These are phyloP conservation scores for Halictus quadricinctus DNA, from an alignment of 2,888 invertebrate genomes.

Conservation along the genomic window DNA sequence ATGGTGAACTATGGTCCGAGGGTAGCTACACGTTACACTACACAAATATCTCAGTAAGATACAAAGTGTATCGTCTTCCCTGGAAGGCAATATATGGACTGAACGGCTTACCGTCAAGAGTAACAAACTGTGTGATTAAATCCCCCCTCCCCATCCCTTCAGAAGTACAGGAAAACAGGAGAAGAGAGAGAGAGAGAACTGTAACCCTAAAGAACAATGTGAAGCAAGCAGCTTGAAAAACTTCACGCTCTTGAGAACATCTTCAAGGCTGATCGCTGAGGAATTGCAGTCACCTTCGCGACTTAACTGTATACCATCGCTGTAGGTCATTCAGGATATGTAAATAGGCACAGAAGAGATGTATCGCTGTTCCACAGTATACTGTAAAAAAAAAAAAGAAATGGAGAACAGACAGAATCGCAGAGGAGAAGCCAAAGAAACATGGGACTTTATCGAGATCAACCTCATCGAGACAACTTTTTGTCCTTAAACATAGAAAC, in stretches of 20 bases:
- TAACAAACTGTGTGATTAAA: slow-evolving; percentile 59
- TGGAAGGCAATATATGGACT: slow-evolving; percentile 58
- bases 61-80: slow-evolving; percentile 49
- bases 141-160: slow-evolving; percentile 43
- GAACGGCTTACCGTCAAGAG: slow-evolving; percentile 59
- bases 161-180: slow-evolving; percentile 23
- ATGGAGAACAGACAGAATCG: slow-evolving; percentile 11
- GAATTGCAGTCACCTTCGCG: slow-evolving; percentile 53
- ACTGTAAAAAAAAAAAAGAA: slow-evolving; percentile 22
- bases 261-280: slow-evolving; percentile 57
- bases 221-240: slow-evolving; percentile 40
- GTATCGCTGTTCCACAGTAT: slow-evolving; percentile 31
- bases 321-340: slow-evolving; percentile 56
- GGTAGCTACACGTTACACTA: slow-evolving; percentile 79
- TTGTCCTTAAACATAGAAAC: slow-evolving; percentile 37
- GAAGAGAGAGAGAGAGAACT: slow-evolving; percentile 17
- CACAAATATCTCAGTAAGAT: slow-evolving; percentile 45
- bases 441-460: slow-evolving; percentile 37
- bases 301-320: slow-evolving; percentile 51
- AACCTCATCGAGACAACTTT: slow-evolving; percentile 35
- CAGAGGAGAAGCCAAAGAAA: slow-evolving; percentile 27
- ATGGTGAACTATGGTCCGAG: slow-evolving; percentile 79
- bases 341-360: slow-evolving; percentile 51
- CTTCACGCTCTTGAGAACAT: slow-evolving; percentile 47
- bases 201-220: slow-evolving; percentile 38